phyloP scores from a whole-genome alignment of 2,888 invertebrate genomes.

The Mayetiola destructor region DNA sequence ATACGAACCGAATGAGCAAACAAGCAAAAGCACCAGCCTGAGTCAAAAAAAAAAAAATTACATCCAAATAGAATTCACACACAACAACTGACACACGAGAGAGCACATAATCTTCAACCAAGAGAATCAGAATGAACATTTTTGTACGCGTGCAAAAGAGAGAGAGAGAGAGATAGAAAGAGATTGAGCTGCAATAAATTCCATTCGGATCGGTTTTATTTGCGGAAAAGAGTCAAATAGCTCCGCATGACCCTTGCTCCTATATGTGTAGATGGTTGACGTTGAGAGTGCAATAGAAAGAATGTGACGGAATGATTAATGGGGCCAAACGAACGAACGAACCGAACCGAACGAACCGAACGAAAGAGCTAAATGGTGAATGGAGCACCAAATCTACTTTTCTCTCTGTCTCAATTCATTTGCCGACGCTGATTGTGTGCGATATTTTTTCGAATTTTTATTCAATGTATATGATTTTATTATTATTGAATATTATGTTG shows the following conservation, averaged over 20 bases:
- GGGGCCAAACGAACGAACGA: neutral
- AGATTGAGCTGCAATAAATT: neutral
- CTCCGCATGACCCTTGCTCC: too few species aligned
- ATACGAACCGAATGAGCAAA: conserved; percentile 11
- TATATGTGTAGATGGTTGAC: too few species aligned
- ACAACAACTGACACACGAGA: neutral
- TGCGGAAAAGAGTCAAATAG: neutral
- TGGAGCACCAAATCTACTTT: neutral
- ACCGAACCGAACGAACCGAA: neutral
- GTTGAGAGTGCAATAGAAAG: neutral
- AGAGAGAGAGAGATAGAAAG: neutral
- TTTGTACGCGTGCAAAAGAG: neutral
- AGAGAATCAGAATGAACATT: neutral
- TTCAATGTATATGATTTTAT: too few species aligned
- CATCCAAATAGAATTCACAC: neutral
- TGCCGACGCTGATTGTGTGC: neutral
- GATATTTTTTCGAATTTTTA: too few species aligned
- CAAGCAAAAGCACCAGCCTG: neutral
- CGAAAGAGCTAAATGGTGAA: neutral
- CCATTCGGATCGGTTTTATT: neutral
- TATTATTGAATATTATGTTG: too few species aligned
- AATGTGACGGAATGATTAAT: neutral
- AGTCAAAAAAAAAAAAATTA: too few species aligned
- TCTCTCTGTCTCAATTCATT: neutral
- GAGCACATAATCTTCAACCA: neutral